phyloP scores from a whole-genome alignment of 2,888 invertebrate genomes.

The Callimorpha dominula region DNA sequence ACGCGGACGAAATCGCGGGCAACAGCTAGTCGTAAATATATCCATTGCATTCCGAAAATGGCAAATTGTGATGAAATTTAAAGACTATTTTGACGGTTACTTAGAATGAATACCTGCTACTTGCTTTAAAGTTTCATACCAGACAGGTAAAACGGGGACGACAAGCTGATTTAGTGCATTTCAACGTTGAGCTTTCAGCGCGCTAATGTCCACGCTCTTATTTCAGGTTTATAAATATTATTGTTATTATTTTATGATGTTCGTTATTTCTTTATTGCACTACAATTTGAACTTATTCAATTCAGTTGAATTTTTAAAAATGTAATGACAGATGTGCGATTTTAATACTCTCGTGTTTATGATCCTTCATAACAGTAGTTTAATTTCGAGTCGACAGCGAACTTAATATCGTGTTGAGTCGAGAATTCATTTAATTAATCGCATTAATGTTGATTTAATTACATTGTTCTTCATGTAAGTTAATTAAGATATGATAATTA shows the following conservation, averaged over 20 bases:
- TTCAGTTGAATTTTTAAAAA: background rate
- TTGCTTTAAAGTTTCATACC: slow-evolving; percentile 65
- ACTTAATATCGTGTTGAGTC: too few species aligned
- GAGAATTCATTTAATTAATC: too few species aligned
- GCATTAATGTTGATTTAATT: too few species aligned
- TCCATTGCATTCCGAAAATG: slow-evolving; percentile 10
- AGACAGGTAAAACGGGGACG: slow-evolving; percentile 51
- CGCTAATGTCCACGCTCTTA: slow-evolving; percentile 1
- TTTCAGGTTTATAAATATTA: background rate
- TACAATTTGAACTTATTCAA: background rate
- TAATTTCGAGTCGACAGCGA: too few species aligned
- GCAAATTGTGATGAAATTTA: slow-evolving; percentile 3
- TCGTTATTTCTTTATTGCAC: background rate
- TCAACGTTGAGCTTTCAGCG: slow-evolving; percentile 65
- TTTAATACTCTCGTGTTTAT: too few species aligned
- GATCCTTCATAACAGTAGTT: too few species aligned
- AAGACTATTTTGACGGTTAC: slow-evolving; percentile 20
- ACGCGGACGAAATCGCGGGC: too few species aligned
- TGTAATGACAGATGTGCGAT: background rate
- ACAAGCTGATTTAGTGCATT: slow-evolving; percentile 67
- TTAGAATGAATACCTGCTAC: slow-evolving; percentile 53
- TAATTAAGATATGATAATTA: too few species aligned
- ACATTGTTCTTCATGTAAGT: too few species aligned
- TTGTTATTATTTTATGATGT: background rate
- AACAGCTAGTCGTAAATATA: background rate